Conservation (phyloP, 2,888 invertebrate genomes). For the Melieria omissa region DNA sequence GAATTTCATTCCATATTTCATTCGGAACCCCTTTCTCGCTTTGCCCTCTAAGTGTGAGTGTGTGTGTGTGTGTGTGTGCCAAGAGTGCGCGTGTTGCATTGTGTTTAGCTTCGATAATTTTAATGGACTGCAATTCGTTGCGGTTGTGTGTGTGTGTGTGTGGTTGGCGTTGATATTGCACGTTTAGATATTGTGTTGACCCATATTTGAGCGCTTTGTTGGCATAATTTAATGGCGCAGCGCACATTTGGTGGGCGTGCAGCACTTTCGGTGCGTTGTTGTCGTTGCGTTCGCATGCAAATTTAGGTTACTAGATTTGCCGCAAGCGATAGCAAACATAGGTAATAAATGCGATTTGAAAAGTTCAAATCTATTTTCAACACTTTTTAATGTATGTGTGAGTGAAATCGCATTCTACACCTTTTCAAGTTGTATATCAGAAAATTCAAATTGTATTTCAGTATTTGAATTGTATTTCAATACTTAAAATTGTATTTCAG, state of each 20-base stretch:
- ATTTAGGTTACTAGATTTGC: neutral
- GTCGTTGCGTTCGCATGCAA: neutral
- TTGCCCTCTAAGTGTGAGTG: neutral
- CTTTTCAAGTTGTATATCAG: too few relatives aligned
- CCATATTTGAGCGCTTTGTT: constrained; percentile 28
- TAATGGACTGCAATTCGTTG: constrained; percentile 22
- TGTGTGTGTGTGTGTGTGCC: constrained; percentile 3
- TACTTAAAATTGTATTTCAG: too few relatives aligned
- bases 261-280: neutral
- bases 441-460: too few relatives aligned
- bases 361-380: too few relatives aligned
- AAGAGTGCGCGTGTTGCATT: neutral
- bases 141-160: neutral
- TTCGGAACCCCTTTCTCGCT: neutral
- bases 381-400: too few relatives aligned
- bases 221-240: constrained; percentile 32
- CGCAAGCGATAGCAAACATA: too few relatives aligned
- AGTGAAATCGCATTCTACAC: too few relatives aligned
- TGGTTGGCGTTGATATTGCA: constrained; percentile 18
- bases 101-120: constrained; percentile 26
- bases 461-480: too few relatives aligned
- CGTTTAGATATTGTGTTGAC: constrained; percentile 15
- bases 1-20: constrained; percentile 30
- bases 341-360: too few relatives aligned
- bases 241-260: constrained; percentile 29